A percentile compares a stretch with the other conserved stretches of the same genome.
Conservation (phyloP, 1,140 invertebrate genomes). For the Lordiphosa stackelbergi region DNA sequence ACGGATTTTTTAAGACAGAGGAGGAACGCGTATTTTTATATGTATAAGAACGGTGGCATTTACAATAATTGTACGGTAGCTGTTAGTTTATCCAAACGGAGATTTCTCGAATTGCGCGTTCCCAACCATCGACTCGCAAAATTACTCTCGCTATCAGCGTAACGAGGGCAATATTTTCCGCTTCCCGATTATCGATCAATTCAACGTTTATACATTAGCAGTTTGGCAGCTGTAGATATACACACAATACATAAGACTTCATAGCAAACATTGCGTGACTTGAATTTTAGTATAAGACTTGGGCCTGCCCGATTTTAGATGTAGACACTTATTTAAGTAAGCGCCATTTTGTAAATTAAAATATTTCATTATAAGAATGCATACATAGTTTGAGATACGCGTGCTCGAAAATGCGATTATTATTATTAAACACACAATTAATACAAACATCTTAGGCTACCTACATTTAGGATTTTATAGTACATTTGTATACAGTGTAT, state of each 20-base stretch:
- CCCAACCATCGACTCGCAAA: too few species aligned
- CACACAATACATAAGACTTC: conserved; percentile 5
- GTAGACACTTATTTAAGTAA: conserved; percentile 12
- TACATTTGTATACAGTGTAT: conserved; percentile 7
- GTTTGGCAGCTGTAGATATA: neutral
- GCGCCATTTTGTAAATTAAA: conserved; percentile 15
- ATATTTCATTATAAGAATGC: conserved; percentile 10
- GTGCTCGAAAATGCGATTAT: conserved; percentile 3
- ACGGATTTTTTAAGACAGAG: neutral
- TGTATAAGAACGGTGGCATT: too few species aligned
- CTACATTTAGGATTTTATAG: conserved; percentile 8
- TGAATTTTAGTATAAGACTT: conserved; percentile 10
- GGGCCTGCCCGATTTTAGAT: conserved; percentile 5
- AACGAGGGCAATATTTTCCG: neutral
- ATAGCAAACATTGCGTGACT: conserved; percentile 10
- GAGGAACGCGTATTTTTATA: neutral
- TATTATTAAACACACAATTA: conserved; percentile 3
- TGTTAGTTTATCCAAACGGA: too few species aligned
- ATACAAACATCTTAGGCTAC: conserved; percentile 7
- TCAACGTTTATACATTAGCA: neutral
- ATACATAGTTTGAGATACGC: conserved; percentile 2
- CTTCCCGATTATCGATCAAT: conserved; percentile 1
- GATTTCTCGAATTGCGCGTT: too few species aligned
- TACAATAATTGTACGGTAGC: too few species aligned
- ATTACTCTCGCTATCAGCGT: too few species aligned